Conservation (phyloP, 2,113 vertebrate genomes). For the Microcebus jonahi region DNA sequence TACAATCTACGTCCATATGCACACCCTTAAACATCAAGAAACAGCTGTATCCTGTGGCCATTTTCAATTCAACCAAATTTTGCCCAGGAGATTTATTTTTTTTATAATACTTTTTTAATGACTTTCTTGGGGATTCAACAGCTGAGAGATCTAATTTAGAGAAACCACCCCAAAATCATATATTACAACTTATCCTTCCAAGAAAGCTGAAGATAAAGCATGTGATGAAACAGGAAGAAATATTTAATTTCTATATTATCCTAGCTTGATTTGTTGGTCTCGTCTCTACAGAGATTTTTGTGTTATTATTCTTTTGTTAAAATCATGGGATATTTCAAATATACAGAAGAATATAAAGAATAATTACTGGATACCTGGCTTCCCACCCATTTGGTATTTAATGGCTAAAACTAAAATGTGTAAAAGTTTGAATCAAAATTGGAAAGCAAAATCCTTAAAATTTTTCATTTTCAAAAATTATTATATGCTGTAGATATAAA, state of each 20-base stretch:
- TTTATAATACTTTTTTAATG: neutral
- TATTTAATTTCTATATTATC: neutral
- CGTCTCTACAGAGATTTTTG: neutral
- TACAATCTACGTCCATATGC: neutral
- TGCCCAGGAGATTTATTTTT: neutral
- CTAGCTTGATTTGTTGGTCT: neutral
- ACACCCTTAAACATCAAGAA: neutral
- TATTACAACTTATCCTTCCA: neutral
- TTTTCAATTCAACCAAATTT: neutral
- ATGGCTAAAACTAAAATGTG: slow-evolving; percentile 16
- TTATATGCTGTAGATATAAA: neutral
- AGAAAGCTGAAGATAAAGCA: neutral
- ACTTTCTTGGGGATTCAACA: neutral
- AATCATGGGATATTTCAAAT: neutral
- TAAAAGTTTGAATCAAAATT: neutral
- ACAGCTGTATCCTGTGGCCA: neutral
- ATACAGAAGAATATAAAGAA: slow-evolving; percentile 10
- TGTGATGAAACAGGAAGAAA: neutral
- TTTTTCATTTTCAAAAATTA: slow-evolving; percentile 8
- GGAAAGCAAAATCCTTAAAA: neutral
- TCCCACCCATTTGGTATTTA: neutral
- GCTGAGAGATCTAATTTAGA: neutral
- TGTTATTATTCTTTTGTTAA: neutral
- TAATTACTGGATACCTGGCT: neutral
- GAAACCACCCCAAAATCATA: neutral